phyloP scores from a whole-genome alignment of 2,797 vertebrate species.

The Catostomus latipinnis region DNA sequence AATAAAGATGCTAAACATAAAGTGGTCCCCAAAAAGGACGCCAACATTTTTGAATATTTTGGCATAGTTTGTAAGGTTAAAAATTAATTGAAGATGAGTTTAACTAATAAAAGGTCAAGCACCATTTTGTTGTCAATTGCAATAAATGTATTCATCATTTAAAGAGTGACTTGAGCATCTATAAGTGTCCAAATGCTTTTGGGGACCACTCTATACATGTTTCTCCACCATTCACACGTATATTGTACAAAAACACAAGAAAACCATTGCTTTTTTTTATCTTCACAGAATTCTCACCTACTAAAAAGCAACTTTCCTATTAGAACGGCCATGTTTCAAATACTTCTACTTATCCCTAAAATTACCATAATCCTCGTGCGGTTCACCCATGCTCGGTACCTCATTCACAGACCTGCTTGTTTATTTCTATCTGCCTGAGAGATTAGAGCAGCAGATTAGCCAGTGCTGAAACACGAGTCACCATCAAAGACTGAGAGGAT shows the following conservation, averaged over 20 bases:
- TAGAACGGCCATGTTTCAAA: slow-evolving; percentile 74
- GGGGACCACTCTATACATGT: neutral
- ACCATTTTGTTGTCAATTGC: too few relatives aligned
- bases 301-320: slow-evolving; percentile 48
- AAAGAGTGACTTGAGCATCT: too few relatives aligned
- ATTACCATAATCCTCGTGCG: slow-evolving; percentile 83
- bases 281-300: slow-evolving; percentile 19
- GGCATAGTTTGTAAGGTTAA: too few relatives aligned
- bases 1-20: slow-evolving; percentile 37
- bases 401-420: slow-evolving; percentile 80
- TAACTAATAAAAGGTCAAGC: too few relatives aligned
- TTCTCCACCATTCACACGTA: neutral
- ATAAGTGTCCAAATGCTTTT: too few relatives aligned
- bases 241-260: slow-evolving; percentile 1
- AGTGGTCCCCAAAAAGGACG: too few relatives aligned
- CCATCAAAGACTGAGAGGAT: slow-evolving; percentile 80
- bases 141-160: too few relatives aligned
- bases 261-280: slow-evolving; percentile 11
- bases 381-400: slow-evolving; percentile 77
- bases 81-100: too few relatives aligned
- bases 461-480: slow-evolving; percentile 77
- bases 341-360: slow-evolving; percentile 78
- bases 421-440: slow-evolving; percentile 84
- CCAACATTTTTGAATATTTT: too few relatives aligned
- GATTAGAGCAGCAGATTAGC: slow-evolving; percentile 84